A percentile compares a stretch with the other conserved stretches of the same genome.
phyloP scores from a whole-genome alignment of 23 tunicate genomes.

The Ascidia mentula region DNA sequence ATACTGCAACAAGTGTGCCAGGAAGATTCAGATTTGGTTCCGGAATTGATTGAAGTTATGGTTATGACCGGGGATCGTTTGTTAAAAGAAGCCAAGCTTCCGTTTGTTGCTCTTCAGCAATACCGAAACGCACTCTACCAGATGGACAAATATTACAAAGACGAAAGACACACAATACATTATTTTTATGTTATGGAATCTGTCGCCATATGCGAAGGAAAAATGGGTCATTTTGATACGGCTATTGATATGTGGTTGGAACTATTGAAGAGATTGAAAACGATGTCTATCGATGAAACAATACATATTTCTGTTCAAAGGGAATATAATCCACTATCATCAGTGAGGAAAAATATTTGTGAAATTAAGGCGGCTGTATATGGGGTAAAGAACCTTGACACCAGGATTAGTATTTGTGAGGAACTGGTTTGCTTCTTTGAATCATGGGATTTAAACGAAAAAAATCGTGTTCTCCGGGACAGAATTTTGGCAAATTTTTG shows the following conservation, averaged over 20 bases:
- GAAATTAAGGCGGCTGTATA: neutral
- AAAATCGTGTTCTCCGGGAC: no score
- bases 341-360: neutral
- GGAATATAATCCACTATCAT: neutral
- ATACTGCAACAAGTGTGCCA: neutral
- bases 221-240: neutral
- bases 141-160: neutral
- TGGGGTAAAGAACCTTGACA: no score
- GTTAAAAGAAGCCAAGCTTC: neutral
- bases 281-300: neutral
- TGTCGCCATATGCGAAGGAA: neutral
- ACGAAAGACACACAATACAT: neutral
- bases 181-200: neutral
- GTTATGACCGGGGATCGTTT: neutral
- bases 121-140: neutral
- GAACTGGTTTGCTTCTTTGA: no score
- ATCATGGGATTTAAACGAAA: no score
- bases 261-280: neutral
- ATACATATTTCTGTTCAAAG: neutral
- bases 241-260: neutral
- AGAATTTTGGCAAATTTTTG: no score
- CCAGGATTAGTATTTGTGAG: no score
- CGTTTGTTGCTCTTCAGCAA: constrained; percentile 1
- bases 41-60: neutral
- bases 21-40: neutral